Evolutionary conservation across 2,113 vertebrate genomes (phyloP).

Genomic region (Capra hircus): DNA sequence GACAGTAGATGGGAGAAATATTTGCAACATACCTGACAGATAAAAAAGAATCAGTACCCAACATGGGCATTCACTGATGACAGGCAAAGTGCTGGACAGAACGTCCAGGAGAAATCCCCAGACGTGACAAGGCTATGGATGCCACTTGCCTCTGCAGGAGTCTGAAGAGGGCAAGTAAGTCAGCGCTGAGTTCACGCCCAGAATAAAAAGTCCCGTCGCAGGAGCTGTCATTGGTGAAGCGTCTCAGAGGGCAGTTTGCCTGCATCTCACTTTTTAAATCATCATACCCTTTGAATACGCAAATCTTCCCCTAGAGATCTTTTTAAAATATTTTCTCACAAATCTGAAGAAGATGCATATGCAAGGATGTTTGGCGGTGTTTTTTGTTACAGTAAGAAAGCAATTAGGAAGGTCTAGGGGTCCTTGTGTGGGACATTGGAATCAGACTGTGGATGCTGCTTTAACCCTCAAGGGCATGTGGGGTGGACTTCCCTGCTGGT

Average conservation of each 20-base stretch:
- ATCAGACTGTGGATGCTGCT: neutral
- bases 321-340: neutral
- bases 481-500: neutral
- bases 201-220: fast-evolving
- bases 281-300: neutral
- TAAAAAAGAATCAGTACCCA: fast-evolving
- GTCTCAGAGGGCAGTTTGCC: neutral
- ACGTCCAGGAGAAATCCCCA: fast-evolving
- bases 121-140: neutral
- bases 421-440: neutral
- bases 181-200: fast-evolving
- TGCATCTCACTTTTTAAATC: no score
- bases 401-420: neutral
- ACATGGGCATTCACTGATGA: neutral
- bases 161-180: neutral
- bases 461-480: neutral
- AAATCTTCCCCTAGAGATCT: neutral
- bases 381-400: neutral
- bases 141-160: neutral
- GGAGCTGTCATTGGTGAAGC: neutral
- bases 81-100: neutral
- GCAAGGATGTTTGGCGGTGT: no score
- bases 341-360: neutral
- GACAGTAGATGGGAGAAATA: neutral
- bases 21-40: neutral